Conservation (phyloP, 1,140 invertebrate genomes). For the Trichomalopsis sarcophagae region DNA sequence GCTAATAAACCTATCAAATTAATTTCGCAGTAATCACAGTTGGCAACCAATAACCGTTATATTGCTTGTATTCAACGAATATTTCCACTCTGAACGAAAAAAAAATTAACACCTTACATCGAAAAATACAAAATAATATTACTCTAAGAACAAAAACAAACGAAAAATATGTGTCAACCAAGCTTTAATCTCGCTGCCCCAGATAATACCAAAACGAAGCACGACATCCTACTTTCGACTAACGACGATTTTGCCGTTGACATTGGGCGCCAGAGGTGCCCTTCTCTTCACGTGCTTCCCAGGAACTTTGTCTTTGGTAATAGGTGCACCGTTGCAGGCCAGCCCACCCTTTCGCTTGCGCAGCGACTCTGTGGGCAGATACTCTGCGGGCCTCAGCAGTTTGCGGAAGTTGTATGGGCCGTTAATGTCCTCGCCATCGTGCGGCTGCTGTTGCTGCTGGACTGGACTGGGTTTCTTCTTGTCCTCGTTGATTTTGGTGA, state of each 20-base stretch:
- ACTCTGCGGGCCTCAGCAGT: conserved; percentile 80
- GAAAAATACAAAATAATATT: conserved; percentile 2
- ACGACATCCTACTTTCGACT: conserved; percentile 46
- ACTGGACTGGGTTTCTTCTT: conserved; percentile 52
- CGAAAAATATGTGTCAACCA: background rate
- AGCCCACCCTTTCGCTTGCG: conserved; percentile 78
- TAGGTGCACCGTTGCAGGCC: conserved; percentile 54
- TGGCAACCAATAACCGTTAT: conserved; percentile 7
- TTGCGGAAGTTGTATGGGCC: conserved; percentile 84
- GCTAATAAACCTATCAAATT: background rate
- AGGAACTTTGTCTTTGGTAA: conserved; percentile 58
- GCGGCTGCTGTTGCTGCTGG: conserved; percentile 22
- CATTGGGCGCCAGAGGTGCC: conserved; percentile 64
- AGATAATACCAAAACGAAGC: background rate
- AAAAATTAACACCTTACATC: background rate
- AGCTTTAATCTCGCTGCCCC: background rate
- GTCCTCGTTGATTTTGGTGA: conserved; percentile 67
- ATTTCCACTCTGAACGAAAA: background rate
- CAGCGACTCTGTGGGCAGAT: conserved; percentile 82
- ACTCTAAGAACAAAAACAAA: background rate
- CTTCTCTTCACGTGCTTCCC: conserved; percentile 69
- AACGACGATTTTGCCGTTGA: conserved; percentile 56
- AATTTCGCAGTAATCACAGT: conserved; percentile 23
- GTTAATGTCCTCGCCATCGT: conserved; percentile 76
- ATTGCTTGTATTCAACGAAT: background rate